Percentiles rank a stretch among this genome's conserved stretches.
These are phyloP conservation scores for Diplolepis rosae DNA, from an alignment of 2,888 invertebrate genomes.

Conservation along the genomic window DNA sequence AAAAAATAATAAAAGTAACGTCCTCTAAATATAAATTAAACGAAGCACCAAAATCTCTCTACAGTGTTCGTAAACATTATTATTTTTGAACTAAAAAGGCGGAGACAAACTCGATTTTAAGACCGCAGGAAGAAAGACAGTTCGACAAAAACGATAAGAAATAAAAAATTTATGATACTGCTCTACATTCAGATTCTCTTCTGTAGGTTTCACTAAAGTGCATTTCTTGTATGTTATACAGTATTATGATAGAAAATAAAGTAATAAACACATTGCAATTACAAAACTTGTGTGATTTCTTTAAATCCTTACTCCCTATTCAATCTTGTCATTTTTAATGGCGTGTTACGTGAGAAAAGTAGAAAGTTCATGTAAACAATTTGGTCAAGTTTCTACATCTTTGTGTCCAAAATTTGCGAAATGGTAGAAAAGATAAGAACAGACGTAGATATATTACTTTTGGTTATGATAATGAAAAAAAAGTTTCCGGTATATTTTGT, in stretches of 20 bases:
- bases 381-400: too few species aligned
- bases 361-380: too few species aligned
- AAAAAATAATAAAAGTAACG: constrained; percentile 44
- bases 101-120: constrained; percentile 60
- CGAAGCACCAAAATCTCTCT: constrained; percentile 50
- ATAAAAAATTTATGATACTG: constrained; percentile 63
- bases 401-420: too few species aligned
- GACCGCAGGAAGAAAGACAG: constrained; percentile 58
- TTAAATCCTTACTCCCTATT: not conserved
- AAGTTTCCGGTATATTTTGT: too few species aligned
- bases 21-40: constrained; percentile 46
- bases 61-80: constrained; percentile 51
- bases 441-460: too few species aligned
- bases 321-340: not conserved
- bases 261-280: constrained; percentile 69
- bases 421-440: too few species aligned
- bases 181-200: constrained; percentile 79
- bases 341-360: too few species aligned
- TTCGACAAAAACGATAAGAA: constrained; percentile 56
- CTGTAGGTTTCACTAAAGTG: constrained; percentile 92
- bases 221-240: constrained; percentile 94
- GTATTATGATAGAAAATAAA: constrained; percentile 84
- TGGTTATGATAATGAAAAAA: too few species aligned
- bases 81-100: constrained; percentile 49
- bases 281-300: constrained; percentile 44